These are phyloP conservation scores for Dryas iulia DNA, from an alignment of 1,140 invertebrate species.

Conservation along the genomic window DNA sequence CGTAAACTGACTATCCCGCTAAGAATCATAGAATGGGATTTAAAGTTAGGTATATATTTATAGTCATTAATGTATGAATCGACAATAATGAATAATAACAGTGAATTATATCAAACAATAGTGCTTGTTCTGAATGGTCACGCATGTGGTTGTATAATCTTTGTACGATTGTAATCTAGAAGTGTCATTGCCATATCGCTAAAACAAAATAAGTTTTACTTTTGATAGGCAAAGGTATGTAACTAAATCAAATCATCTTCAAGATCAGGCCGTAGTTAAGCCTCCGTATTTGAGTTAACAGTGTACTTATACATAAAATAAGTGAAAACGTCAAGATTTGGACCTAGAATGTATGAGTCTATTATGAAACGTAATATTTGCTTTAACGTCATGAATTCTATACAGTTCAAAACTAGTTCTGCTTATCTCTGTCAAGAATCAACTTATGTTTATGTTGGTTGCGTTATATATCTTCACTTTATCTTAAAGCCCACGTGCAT, in stretches of 20 bases:
- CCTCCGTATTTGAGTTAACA: background rate
- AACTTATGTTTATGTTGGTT: slow-evolving; percentile 19
- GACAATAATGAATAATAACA: background rate
- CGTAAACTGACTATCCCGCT: too few relatives aligned
- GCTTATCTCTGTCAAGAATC: slow-evolving; percentile 26
- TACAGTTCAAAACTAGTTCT: slow-evolving; percentile 18
- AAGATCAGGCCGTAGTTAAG: background rate
- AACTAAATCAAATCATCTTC: background rate
- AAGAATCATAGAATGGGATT: too few relatives aligned
- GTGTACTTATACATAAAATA: background rate
- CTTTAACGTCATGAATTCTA: background rate
- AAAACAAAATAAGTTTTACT: background rate
- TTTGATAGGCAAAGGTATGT: background rate
- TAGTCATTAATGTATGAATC: too few relatives aligned
- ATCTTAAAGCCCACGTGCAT: slow-evolving; percentile 25
- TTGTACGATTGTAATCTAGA: too few relatives aligned
- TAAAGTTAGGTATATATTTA: too few relatives aligned
- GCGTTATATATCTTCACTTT: slow-evolving; percentile 12
- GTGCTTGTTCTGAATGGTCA: too few relatives aligned
- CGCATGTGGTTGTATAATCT: too few relatives aligned
- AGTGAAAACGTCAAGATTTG: background rate
- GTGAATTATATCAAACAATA: background rate
- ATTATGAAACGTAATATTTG: slow-evolving; percentile 7
- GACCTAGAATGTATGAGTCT: background rate
- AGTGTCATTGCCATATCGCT: background rate